A percentile compares a stretch with the other conserved stretches of the same genome.
These are phyloP conservation scores for Dolichoris vasculosae DNA, from an alignment of 1,140 invertebrate genomes.

Conservation along the genomic window DNA sequence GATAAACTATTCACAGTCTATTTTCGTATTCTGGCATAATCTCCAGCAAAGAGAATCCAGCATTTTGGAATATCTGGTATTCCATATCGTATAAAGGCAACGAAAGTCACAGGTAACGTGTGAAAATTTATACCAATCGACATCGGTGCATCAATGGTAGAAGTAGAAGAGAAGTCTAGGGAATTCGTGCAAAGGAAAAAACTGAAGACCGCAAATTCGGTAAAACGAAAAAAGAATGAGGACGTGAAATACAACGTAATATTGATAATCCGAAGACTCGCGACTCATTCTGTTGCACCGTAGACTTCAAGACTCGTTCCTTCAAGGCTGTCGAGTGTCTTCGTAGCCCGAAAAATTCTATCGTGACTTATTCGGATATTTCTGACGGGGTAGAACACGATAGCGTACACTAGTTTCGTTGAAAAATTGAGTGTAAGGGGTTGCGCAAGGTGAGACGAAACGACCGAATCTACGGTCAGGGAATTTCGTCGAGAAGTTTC, in stretches of 20 bases:
- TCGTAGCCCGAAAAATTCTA: neutral
- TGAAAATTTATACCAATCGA: conserved; percentile 28
- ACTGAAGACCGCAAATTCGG: neutral
- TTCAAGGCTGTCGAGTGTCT: conserved; percentile 53
- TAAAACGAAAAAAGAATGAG: conserved; percentile 30
- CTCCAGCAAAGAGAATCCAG: neutral
- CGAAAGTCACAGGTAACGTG: neutral
- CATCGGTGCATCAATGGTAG: neutral
- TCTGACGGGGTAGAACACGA: neutral
- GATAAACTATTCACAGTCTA: neutral
- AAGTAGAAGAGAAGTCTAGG: neutral
- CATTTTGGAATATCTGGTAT: neutral
- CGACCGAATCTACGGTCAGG: neutral
- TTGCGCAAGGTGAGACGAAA: neutral
- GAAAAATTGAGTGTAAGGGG: neutral
- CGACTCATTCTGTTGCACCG: neutral
- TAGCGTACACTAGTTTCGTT: neutral
- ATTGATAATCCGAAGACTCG: conserved; percentile 27
- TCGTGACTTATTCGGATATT: neutral
- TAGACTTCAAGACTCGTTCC: neutral
- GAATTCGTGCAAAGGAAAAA: neutral
- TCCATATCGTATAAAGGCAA: neutral
- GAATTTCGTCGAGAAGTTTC: neutral
- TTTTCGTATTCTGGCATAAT: neutral
- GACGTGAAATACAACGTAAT: conserved; percentile 30